phyloP scores from a whole-genome alignment of 2,113 vertebrate species.

The Austrofundulus limnaeus region DNA sequence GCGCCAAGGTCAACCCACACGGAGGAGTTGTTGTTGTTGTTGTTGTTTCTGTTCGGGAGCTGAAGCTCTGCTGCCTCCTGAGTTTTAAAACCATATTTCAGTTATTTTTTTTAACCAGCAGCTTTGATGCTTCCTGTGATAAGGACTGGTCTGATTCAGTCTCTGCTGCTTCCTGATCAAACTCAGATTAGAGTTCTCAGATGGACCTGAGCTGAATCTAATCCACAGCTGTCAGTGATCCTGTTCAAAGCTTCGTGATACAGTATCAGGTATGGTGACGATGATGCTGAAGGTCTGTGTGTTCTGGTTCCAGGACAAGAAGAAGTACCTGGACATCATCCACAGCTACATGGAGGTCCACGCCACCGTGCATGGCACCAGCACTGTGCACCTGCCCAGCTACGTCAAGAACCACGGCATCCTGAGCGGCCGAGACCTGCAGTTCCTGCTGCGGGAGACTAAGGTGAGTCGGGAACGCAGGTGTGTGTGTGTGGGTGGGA shows the following conservation, averaged over 20 bases:
- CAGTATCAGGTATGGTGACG: too few relatives aligned
- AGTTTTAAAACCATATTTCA: too few relatives aligned
- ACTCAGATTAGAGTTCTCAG: too few relatives aligned
- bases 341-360: slow-evolving; percentile 96
- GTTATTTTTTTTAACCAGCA: too few relatives aligned
- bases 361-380: slow-evolving; percentile 92
- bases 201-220: too few relatives aligned
- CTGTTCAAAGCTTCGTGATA: too few relatives aligned
- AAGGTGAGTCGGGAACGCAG: slow-evolving; percentile 40
- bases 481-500: neutral
- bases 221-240: too few relatives aligned
- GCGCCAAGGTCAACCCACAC: slow-evolving; percentile 17
- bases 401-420: slow-evolving; percentile 98
- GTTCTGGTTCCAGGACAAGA: slow-evolving; percentile 86
- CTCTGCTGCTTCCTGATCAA: too few relatives aligned
- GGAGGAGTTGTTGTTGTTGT: too few relatives aligned
- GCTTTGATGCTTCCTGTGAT: too few relatives aligned
- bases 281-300: neutral
- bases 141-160: too few relatives aligned
- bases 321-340: slow-evolving; percentile 92
- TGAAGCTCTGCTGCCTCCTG: neutral
- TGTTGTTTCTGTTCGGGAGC: neutral
- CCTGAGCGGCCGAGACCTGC: slow-evolving; percentile 94
- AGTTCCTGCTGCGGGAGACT: slow-evolving; percentile 94
- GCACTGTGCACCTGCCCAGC: slow-evolving; percentile 89